A percentile compares a stretch with the other conserved stretches of the same genome.
These are phyloP conservation scores for Heterochromis multidens DNA, from an alignment of 2,113 vertebrate genomes.

Conservation along the genomic window DNA sequence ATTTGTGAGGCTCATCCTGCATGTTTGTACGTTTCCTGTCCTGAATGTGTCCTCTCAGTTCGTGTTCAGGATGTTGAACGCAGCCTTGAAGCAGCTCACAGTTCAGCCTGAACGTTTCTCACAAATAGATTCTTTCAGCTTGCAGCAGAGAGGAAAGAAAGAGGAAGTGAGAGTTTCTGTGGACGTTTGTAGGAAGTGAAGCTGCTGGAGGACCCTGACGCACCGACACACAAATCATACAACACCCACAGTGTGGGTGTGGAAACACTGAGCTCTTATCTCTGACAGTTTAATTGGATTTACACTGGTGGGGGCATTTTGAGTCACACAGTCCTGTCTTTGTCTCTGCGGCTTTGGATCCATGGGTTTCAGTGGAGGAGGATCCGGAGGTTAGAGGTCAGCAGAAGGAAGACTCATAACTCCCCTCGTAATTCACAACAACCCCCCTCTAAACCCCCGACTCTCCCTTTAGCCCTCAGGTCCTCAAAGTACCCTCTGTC, in stretches of 20 bases:
- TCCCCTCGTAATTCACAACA: neutral
- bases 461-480: neutral
- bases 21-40: neutral
- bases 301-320: neutral
- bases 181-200: neutral
- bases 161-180: constrained; percentile 19
- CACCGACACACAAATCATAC: neutral
- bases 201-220: neutral
- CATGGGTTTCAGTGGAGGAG: constrained; percentile 5
- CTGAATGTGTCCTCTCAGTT: neutral
- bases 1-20: neutral
- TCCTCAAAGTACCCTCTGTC: neutral
- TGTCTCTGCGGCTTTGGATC: neutral
- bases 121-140: neutral
- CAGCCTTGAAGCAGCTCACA: neutral
- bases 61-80: neutral
- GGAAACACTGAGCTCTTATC: neutral
- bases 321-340: constrained; percentile 11
- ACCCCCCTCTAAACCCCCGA: neutral
- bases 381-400: constrained; percentile 36
- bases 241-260: neutral
- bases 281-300: neutral
- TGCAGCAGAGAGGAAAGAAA: neutral
- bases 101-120: neutral
- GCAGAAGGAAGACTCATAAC: constrained; percentile 40